Conservation (phyloP, 1,140 invertebrate species). For the Ostrea denselamellosa region DNA sequence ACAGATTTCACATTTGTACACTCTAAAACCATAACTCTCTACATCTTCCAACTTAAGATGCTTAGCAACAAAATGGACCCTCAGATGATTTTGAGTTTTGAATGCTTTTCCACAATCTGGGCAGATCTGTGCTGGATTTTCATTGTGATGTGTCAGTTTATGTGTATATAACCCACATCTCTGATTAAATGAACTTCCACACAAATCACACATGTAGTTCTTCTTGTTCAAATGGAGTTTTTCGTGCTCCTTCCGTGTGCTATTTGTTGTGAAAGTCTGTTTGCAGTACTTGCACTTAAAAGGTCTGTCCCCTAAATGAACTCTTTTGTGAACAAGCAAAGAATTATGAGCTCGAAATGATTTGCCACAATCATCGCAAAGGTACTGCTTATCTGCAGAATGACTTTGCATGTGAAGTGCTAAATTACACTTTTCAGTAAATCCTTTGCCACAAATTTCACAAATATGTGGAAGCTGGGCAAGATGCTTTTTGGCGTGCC, state of each 20-base stretch:
- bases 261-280: neutral
- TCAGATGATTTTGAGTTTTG: neutral
- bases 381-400: neutral
- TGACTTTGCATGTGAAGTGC: neutral
- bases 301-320: neutral
- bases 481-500: neutral
- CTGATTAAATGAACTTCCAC: slow-evolving; percentile 21
- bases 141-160: slow-evolving; percentile 14
- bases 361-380: slow-evolving; percentile 40
- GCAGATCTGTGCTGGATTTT: slow-evolving; percentile 15
- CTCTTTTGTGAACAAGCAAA: neutral
- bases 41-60: slow-evolving; percentile 30
- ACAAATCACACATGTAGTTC: slow-evolving; percentile 40
- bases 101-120: slow-evolving; percentile 21
- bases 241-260: neutral
- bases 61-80: slow-evolving; percentile 12
- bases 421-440: neutral
- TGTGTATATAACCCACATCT: slow-evolving; percentile 35
- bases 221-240: slow-evolving; percentile 27
- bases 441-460: slow-evolving; percentile 24
- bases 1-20: slow-evolving; percentile 25
- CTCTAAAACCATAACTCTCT: slow-evolving; percentile 5
- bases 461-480: slow-evolving; percentile 25
- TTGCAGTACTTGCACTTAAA: slow-evolving; percentile 26
- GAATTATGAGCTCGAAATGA: neutral